Conservation (phyloP, 1,140 invertebrate species). For the Conus ventricosus region DNA sequence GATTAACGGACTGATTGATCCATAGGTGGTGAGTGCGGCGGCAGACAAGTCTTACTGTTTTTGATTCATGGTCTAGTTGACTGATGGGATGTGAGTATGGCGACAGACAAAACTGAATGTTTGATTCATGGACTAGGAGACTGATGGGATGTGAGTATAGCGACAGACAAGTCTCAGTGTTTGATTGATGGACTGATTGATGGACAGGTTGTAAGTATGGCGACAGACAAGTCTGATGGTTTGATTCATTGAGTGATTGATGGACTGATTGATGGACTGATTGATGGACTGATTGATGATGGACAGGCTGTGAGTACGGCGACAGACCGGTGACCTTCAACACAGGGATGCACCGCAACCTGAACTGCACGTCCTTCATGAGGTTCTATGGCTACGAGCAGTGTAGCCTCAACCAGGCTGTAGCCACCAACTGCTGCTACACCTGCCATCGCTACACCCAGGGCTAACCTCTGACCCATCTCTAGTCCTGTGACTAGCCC, state of each 20-base stretch:
- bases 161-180: no score
- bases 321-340: constrained; percentile 60
- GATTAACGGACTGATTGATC: no score
- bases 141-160: constrained; percentile 35
- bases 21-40: no score
- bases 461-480: neutral
- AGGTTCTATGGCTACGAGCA: constrained; percentile 51
- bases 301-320: constrained; percentile 63
- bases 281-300: neutral
- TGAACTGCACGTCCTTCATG: constrained; percentile 60
- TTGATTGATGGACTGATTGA: no score
- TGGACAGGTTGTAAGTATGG: constrained; percentile 14
- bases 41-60: no score
- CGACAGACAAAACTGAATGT: no score
- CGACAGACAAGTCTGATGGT: no score
- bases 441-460: constrained; percentile 59
- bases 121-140: no score
- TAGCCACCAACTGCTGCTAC: constrained; percentile 61
- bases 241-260: no score
- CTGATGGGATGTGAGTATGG: no score
- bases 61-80: no score
- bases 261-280: no score
- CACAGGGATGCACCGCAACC: constrained; percentile 46
- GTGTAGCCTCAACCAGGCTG: constrained; percentile 50
- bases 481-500: neutral